Evolutionary conservation across 2,113 vertebrate species (phyloP).

Genomic region (Oreochromis aureus): DNA sequence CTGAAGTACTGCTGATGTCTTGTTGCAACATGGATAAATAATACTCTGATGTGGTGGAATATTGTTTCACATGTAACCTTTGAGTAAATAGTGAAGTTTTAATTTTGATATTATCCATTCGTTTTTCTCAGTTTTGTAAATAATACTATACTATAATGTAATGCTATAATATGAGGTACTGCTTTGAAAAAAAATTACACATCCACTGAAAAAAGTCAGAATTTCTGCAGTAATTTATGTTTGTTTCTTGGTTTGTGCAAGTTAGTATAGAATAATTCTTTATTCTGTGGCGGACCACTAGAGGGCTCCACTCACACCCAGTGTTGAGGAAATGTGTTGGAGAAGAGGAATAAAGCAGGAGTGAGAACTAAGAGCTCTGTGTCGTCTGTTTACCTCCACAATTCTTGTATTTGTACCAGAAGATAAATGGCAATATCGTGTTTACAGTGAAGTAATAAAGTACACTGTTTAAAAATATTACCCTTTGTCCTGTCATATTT

Average conservation of each 20-base stretch:
- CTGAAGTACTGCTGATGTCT: neutral
- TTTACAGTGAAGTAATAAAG: neutral
- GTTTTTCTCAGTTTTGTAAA: neutral
- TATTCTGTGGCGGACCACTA: too few relatives aligned
- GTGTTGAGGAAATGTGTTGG: too few relatives aligned
- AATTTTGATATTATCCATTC: neutral
- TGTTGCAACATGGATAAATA: neutral
- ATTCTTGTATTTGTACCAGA: neutral
- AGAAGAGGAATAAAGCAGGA: too few relatives aligned
- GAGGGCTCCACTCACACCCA: too few relatives aligned
- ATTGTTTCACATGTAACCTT: neutral
- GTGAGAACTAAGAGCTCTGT: too few relatives aligned
- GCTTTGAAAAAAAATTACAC: neutral
- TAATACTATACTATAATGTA: neutral
- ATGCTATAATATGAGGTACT: neutral
- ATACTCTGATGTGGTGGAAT: rapidly evolving
- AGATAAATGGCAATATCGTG: neutral
- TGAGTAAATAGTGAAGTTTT: neutral
- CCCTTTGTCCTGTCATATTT: neutral
- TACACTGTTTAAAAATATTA: neutral
- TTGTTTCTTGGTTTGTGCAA: neutral
- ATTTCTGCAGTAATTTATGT: neutral
- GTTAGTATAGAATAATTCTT: neutral
- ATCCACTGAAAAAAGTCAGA: neutral
- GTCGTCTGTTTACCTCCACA: too few relatives aligned